phyloP scores from a whole-genome alignment of 2,888 invertebrate genomes.

The Pyrochroa serraticornis region DNA sequence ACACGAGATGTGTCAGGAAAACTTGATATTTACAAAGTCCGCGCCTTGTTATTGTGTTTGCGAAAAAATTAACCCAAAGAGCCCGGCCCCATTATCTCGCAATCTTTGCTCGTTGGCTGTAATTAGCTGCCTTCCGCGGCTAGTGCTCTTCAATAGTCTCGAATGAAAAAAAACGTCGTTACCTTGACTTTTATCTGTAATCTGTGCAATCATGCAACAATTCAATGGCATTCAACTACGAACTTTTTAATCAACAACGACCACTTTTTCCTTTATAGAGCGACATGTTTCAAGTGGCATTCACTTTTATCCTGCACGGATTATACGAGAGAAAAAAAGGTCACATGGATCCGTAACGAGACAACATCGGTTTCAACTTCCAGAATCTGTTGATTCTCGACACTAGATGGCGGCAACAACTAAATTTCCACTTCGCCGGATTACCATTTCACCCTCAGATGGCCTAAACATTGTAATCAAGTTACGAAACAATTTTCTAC shows the following conservation, averaged over 20 bases:
- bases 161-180: slow-evolving; percentile 1
- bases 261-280: slow-evolving; percentile 9
- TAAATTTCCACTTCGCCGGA: too few species aligned
- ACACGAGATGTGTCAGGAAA: slow-evolving; percentile 1
- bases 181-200: slow-evolving; percentile 26
- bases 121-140: slow-evolving; percentile 2
- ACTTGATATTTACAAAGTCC: slow-evolving; percentile 13
- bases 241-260: slow-evolving; percentile 11
- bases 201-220: slow-evolving; percentile 6
- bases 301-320: slow-evolving; percentile 3
- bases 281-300: slow-evolving; percentile 10
- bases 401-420: too few species aligned
- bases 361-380: too few species aligned
- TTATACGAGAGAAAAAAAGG: too few species aligned
- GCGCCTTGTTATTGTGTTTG: slow-evolving; percentile 25
- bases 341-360: too few species aligned
- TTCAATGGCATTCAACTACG: slow-evolving; percentile 4
- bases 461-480: too few species aligned
- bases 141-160: background rate
- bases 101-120: background rate
- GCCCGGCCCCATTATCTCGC: slow-evolving; percentile 8
- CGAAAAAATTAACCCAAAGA: slow-evolving; percentile 6
- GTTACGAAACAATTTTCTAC: too few species aligned
- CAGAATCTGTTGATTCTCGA: too few species aligned
- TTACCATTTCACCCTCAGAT: too few species aligned